These are phyloP conservation scores for Nyctibius grandis DNA, from an alignment of 2,797 vertebrate genomes.

Conservation along the genomic window DNA sequence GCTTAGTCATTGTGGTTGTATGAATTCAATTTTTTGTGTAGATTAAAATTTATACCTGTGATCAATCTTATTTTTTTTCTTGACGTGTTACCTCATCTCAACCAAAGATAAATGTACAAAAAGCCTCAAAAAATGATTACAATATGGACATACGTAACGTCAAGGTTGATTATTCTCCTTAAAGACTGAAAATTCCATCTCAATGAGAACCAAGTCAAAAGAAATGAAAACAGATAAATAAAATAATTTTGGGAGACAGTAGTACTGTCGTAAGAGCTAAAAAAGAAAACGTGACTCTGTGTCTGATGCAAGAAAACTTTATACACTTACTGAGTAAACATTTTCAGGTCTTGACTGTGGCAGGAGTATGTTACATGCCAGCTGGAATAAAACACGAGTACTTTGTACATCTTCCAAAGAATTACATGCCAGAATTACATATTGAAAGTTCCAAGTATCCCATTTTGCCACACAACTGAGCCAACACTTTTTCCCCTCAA, in stretches of 20 bases:
- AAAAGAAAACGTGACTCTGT: not conserved
- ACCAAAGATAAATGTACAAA: not conserved
- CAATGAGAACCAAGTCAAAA: not conserved
- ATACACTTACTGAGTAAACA: not conserved
- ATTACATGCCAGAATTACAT: not conserved
- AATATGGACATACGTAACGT: not conserved
- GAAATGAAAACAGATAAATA: not conserved
- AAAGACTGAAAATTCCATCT: not conserved
- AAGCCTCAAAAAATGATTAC: not conserved
- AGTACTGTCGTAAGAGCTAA: not conserved
- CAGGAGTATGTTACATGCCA: not conserved
- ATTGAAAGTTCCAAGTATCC: not conserved
- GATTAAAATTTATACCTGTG: not conserved
- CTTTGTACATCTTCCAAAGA: not conserved
- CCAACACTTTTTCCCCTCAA: not conserved
- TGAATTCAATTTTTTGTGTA: not conserved
- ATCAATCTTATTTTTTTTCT: not conserved
- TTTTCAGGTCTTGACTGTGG: not conserved
- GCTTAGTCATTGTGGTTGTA: not conserved
- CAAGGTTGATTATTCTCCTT: not conserved
- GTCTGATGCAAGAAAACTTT: not conserved
- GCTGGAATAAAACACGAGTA: not conserved
- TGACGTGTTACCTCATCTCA: not conserved
- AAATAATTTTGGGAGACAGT: not conserved
- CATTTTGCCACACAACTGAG: not conserved